Evolutionary conservation across 2,113 vertebrate genomes (phyloP).

Genomic region (Anguilla japonica): DNA sequence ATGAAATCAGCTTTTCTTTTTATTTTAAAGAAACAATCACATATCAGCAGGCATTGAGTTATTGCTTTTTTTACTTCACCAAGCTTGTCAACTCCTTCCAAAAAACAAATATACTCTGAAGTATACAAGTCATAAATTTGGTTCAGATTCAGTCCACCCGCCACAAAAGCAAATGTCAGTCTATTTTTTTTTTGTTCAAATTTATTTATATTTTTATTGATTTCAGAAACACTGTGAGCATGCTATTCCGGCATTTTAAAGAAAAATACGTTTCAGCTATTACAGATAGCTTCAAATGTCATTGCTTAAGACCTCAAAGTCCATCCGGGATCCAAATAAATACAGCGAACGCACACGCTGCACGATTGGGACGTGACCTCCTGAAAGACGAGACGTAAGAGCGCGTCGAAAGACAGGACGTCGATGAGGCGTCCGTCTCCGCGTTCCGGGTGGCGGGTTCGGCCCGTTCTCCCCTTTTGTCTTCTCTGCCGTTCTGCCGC

Average conservation of each 20-base stretch:
- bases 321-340: neutral
- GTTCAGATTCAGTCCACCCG: neutral
- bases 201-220: too few species aligned
- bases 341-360: neutral
- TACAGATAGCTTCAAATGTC: neutral
- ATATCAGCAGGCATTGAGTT: neutral
- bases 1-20: neutral
- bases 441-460: conserved; percentile 25
- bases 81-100: too few species aligned
- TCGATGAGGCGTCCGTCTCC: conserved; percentile 32
- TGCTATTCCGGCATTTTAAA: neutral
- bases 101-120: too few species aligned
- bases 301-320: neutral
- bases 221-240: neutral
- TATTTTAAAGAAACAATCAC: neutral
- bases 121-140: too few species aligned
- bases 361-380: neutral
- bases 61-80: neutral
- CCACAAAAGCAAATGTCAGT: neutral
- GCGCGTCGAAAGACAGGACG: conserved; percentile 12
- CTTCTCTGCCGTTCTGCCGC: conserved; percentile 11
- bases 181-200: neutral
- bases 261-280: too few species aligned
- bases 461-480: conserved; percentile 26
- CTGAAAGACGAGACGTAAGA: neutral